Conservation (phyloP, 1,140 invertebrate genomes). For the Drosophila sechellia region DNA sequence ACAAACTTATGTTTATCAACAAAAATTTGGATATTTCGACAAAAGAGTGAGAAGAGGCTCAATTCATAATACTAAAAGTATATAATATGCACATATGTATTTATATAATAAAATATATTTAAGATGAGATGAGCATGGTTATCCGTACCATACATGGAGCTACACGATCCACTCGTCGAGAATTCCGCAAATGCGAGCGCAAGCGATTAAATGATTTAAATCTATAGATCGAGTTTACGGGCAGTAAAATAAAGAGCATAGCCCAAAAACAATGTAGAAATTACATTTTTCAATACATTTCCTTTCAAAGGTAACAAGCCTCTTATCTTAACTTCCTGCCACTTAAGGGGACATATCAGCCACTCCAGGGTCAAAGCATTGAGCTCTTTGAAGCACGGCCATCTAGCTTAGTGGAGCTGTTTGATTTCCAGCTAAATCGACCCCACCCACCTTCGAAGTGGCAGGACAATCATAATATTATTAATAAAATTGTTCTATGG, state of each 20-base stretch:
- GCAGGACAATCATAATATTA: constrained; percentile 72
- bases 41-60: too few relatives aligned
- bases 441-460: background rate
- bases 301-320: constrained; percentile 1
- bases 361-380: constrained; percentile 13
- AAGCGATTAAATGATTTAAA: constrained; percentile 7
- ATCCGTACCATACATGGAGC: constrained; percentile 27
- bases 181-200: constrained; percentile 36
- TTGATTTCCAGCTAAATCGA: constrained; percentile 2
- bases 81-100: too few relatives aligned
- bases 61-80: too few relatives aligned
- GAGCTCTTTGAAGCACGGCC: constrained; percentile 28
- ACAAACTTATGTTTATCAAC: too few relatives aligned
- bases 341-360: constrained; percentile 7
- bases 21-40: too few relatives aligned
- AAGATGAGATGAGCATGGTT: background rate
- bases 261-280: too few relatives aligned
- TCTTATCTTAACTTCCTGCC: constrained; percentile 17
- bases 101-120: too few relatives aligned
- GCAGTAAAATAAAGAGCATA: too few relatives aligned
- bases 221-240: background rate
- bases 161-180: background rate
- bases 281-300: too few relatives aligned
- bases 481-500: constrained; percentile 76
- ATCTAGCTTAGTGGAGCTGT: background rate